Evolutionary conservation across 2,888 invertebrate species (phyloP).

Genomic region (Amiota mariae): DNA sequence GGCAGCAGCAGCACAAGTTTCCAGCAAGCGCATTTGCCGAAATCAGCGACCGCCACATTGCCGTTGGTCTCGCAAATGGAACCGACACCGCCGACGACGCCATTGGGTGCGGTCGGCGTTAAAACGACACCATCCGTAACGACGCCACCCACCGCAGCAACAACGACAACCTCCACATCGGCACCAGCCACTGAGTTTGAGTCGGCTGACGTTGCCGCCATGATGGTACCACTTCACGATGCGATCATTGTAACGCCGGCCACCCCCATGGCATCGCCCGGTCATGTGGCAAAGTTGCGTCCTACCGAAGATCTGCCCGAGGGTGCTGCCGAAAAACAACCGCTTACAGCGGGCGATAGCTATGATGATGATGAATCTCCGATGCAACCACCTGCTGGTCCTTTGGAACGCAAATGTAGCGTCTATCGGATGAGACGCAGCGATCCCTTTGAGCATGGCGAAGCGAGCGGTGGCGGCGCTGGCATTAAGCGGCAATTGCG

Average conservation of each 20-base stretch:
- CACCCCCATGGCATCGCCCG: conserved; percentile 74
- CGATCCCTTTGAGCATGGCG: conserved; percentile 65
- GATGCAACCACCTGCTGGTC: conserved; percentile 64
- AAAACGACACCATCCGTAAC: conserved; percentile 46
- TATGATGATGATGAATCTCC: conserved; percentile 60
- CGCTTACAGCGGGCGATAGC: conserved; percentile 54
- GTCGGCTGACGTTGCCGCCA: conserved; percentile 50
- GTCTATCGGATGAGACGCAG: conserved; percentile 73
- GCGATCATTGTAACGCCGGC: conserved; percentile 73
- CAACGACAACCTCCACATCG: conserved; percentile 40
- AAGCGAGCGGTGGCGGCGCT: conserved; percentile 49
- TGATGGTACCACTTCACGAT: conserved; percentile 65
- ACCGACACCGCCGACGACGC: conserved; percentile 70
- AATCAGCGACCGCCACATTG: conserved; percentile 73
- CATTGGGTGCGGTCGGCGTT: conserved; percentile 62
- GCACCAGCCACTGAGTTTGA: conserved; percentile 51
- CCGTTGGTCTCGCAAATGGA: conserved; percentile 72
- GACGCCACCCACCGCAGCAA: conserved; percentile 13
- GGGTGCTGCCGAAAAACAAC: conserved; percentile 60
- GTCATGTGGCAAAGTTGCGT: conserved; percentile 66
- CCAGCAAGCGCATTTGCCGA: conserved; percentile 68
- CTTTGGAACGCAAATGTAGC: conserved; percentile 73
- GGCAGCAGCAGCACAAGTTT: conserved; percentile 68
- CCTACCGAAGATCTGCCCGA: conserved; percentile 54
- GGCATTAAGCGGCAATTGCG: conserved; percentile 64